Conservation (phyloP, 2,888 invertebrate species). For the Dynastes grantii region DNA sequence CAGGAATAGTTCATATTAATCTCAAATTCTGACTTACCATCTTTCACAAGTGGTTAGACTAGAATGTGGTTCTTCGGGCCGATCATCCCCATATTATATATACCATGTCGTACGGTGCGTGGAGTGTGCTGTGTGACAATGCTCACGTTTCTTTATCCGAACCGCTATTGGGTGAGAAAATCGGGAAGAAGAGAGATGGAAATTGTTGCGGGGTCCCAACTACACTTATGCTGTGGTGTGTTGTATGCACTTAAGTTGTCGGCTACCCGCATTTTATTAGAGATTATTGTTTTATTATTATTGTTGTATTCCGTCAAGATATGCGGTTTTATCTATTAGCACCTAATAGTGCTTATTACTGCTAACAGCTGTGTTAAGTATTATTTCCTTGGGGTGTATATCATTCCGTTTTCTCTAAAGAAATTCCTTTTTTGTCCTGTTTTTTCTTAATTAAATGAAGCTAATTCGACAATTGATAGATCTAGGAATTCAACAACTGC, state of each 20-base stretch:
- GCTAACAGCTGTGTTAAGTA: no score
- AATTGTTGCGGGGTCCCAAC: neutral
- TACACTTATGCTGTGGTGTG: neutral
- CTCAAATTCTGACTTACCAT: conserved; percentile 42
- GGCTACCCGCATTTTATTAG: neutral
- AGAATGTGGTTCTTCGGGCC: conserved; percentile 31
- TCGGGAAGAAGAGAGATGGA: conserved; percentile 17
- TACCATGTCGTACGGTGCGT: conserved; percentile 17
- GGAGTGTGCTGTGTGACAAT: conserved; percentile 36
- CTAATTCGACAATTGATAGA: no score
- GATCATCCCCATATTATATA: conserved; percentile 39
- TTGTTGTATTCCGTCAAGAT: no score
- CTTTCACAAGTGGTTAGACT: conserved; percentile 41
- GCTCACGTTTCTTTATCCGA: conserved; percentile 32
- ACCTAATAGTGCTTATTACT: no score
- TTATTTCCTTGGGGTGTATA: no score
- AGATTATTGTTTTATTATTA: neutral
- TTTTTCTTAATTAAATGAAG: no score
- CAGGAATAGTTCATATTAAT: neutral
- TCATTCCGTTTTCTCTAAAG: no score
- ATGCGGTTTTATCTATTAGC: no score
- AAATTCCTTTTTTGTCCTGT: no score
- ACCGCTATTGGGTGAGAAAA: conserved; percentile 24
- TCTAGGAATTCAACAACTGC: no score
- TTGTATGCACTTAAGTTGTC: neutral